Conservation (phyloP, 2,797 vertebrate species). For the Chaunax sp. region DNA sequence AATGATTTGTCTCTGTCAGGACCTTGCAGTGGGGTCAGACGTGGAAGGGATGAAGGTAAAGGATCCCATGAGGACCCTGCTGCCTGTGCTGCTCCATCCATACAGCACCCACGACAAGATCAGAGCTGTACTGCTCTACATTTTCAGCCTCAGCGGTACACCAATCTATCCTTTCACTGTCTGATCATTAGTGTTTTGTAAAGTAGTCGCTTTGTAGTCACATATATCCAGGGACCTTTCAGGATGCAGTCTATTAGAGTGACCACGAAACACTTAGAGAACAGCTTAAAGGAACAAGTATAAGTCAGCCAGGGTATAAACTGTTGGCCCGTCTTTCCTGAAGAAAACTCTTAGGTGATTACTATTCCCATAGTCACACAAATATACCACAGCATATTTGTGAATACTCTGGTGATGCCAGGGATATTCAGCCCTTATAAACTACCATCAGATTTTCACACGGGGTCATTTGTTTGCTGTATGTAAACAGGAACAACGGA, state of each 20-base stretch:
- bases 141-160: conserved; percentile 93
- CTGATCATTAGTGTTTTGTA: neutral
- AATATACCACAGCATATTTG: neutral
- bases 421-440: neutral
- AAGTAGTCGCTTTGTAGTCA: neutral
- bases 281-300: neutral
- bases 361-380: neutral
- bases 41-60: conserved; percentile 92
- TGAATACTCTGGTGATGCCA: neutral
- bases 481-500: conserved; percentile 90
- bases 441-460: neutral
- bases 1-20: conserved; percentile 75
- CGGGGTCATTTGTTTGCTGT: conserved; percentile 1
- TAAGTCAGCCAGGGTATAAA: neutral
- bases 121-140: conserved; percentile 95
- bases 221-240: neutral
- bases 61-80: conserved; percentile 94
- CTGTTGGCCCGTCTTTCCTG: neutral
- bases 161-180: neutral
- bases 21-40: conserved; percentile 92
- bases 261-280: neutral
- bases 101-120: conserved; percentile 92
- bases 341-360: neutral
- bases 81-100: conserved; percentile 91
- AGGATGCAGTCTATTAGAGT: neutral